These are phyloP conservation scores for Ormyrus rosae DNA, from an alignment of 2,888 invertebrate species.

Conservation along the genomic window DNA sequence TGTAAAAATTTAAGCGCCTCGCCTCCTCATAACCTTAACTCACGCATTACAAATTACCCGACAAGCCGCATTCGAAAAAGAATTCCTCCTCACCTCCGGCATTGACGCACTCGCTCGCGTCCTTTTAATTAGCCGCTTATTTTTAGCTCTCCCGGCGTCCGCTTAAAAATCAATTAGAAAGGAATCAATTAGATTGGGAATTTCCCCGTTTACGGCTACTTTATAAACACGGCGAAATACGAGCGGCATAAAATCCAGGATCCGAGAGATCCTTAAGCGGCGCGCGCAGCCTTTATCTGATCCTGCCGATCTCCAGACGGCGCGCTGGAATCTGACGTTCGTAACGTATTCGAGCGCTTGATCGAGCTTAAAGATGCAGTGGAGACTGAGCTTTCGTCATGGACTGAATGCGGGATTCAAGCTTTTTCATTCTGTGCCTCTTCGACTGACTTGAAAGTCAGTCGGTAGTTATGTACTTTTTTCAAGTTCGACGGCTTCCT, in stretches of 20 bases:
- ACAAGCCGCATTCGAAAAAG: not conserved
- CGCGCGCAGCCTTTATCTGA: constrained; percentile 44
- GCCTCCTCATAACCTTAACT: constrained; percentile 25
- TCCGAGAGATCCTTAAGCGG: constrained; percentile 44
- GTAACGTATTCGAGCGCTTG: constrained; percentile 23
- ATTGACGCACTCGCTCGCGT: not conserved
- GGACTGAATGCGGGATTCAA: no score
- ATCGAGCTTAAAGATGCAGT: no score
- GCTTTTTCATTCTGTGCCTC: no score
- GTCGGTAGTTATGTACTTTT: no score
- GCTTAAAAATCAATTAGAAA: not conserved
- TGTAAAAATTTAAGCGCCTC: constrained; percentile 1
- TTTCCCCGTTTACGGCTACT: constrained; percentile 54
- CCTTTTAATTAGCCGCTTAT: constrained; percentile 3
- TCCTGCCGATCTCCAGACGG: constrained; percentile 53
- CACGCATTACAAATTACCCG: constrained; percentile 24
- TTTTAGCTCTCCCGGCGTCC: constrained; percentile 4
- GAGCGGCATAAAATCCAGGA: constrained; percentile 50
- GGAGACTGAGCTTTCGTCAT: no score
- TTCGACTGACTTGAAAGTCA: no score
- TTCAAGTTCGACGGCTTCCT: no score
- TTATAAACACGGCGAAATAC: constrained; percentile 56
- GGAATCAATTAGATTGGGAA: constrained; percentile 54
- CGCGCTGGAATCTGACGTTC: constrained; percentile 24
- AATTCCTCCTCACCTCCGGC: not conserved